These are phyloP conservation scores for Drosophila robusta DNA, from an alignment of 2,888 invertebrate genomes.

Conservation along the genomic window DNA sequence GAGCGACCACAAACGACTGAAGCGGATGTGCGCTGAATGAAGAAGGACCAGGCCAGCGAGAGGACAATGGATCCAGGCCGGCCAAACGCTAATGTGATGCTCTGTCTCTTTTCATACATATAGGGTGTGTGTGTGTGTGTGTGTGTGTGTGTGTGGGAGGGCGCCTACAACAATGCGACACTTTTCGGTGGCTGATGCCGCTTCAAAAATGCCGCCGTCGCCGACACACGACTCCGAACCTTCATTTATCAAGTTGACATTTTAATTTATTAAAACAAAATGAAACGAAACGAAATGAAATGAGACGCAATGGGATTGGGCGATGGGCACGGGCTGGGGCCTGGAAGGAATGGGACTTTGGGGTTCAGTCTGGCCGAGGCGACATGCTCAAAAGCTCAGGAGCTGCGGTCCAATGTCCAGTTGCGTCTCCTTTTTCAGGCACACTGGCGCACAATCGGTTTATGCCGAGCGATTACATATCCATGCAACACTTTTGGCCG, in stretches of 20 bases:
- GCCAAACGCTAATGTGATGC: conserved; percentile 53
- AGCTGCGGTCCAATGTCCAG: conserved; percentile 12
- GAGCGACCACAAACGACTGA: conserved; percentile 61
- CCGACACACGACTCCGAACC: conserved; percentile 64
- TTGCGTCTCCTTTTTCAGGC: conserved; percentile 12
- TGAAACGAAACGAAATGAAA: conserved; percentile 68
- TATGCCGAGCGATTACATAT: neutral
- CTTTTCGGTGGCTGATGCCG: conserved; percentile 55
- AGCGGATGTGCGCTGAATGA: conserved; percentile 59
- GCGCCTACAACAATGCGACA: conserved; percentile 52
- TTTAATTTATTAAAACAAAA: conserved; percentile 84
- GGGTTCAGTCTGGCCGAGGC: conserved; percentile 19
- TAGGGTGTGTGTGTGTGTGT: conserved; percentile 11
- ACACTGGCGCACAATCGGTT: conserved; percentile 18
- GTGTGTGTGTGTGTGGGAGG: conserved; percentile 17
- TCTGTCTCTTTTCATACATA: conserved; percentile 1
- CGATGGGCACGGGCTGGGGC: neutral
- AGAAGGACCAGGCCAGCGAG: conserved; percentile 15
- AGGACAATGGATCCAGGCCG: conserved; percentile 46
- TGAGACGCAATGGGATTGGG: conserved; percentile 29
- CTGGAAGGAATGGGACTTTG: conserved; percentile 9
- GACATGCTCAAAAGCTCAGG: conserved; percentile 8
- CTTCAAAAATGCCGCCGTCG: conserved; percentile 70
- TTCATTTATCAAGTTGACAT: conserved; percentile 85
- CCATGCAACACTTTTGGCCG: neutral